Evolutionary conservation across 2,888 invertebrate species (phyloP), one percentile per base, ranked within the genome.

Genomic region (Melanophora roralis): DNA sequence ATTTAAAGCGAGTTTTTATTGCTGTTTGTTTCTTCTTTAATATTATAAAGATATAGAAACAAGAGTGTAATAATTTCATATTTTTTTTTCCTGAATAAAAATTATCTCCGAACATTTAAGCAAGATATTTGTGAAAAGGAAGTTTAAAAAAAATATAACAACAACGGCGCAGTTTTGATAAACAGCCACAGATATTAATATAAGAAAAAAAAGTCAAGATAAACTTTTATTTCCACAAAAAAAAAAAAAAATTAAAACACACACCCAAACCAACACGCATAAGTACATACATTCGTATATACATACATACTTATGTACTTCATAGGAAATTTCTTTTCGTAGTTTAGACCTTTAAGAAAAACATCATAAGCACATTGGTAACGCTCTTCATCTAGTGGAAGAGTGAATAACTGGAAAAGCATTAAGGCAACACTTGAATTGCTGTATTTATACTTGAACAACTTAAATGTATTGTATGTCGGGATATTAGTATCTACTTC

Each of bases 51-150:
- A n/a, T n/a, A 32, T 21, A 43, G 45, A n/a, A 40, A n/a, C 23
- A 23, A 19, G 47, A 49, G 23, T n/a, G 40, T 53, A 36, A 75
- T 62, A 67, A 76, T 64, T 80, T 72, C 36, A 12, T 60, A 69
- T 38, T 65, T 75, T 74, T 75, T 59, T n/a, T n/a, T n/a, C n/a
- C n/a, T n/a, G n/a, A 11, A 45, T 57, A 59, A 72, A 71, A 67
- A 51, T 9, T 62, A 72, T 68, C 72, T 71, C 60, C 60, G 43
- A 67, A 49, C 72, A 80, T 64, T 80, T 68, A 67, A 72, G 67
- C 67, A 67, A 53, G 71, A 72, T 72, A 75, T 79, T 79, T 72
- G 75, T 67, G 60, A 75, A 55, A 53, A 71, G 59, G 71, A 62
- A 59, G 60, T 27, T 55, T 55, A 47, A 12, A 16, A 23, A n/a